A percentile compares a stretch with the other conserved stretches of the same genome.
These are phyloP conservation scores for Latrodectus geometricus DNA, from an alignment of 1,140 invertebrate genomes.

Conservation along the genomic window DNA sequence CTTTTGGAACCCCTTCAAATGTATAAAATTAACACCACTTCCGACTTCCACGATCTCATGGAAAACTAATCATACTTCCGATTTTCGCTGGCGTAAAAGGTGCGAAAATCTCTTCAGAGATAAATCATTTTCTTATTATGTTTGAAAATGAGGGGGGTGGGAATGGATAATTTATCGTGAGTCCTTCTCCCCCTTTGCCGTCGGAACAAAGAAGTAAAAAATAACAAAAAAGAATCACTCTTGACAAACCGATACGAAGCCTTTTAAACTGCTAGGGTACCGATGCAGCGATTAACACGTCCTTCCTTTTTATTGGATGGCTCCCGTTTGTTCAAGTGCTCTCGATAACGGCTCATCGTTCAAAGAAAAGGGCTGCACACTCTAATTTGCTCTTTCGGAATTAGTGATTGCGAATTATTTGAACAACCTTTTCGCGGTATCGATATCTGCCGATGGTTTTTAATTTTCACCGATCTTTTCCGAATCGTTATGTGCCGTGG, in stretches of 20 bases:
- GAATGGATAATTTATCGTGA: not conserved
- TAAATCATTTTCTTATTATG: conserved; percentile 20
- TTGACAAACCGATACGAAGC: not conserved
- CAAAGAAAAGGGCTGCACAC: not conserved
- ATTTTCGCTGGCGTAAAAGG: not conserved
- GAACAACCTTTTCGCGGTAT: not conserved
- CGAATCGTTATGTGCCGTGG: too few species aligned
- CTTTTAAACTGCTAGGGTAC: not conserved
- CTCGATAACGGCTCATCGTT: not conserved
- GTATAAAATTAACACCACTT: not conserved
- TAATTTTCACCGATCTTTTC: not conserved
- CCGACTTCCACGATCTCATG: not conserved
- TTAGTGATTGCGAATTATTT: not conserved
- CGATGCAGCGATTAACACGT: not conserved
- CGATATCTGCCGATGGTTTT: not conserved
- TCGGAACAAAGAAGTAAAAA: too few species aligned
- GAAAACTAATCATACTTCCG: conserved; percentile 6
- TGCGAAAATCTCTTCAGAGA: not conserved
- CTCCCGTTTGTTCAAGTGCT: not conserved
- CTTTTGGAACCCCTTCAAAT: not conserved
- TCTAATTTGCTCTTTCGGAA: not conserved
- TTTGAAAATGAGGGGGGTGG: not conserved
- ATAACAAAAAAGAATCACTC: not conserved
- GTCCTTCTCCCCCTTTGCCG: not conserved
- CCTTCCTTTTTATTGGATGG: not conserved